Conservation (phyloP, 2,888 invertebrate species). For the Tipula helvola region DNA sequence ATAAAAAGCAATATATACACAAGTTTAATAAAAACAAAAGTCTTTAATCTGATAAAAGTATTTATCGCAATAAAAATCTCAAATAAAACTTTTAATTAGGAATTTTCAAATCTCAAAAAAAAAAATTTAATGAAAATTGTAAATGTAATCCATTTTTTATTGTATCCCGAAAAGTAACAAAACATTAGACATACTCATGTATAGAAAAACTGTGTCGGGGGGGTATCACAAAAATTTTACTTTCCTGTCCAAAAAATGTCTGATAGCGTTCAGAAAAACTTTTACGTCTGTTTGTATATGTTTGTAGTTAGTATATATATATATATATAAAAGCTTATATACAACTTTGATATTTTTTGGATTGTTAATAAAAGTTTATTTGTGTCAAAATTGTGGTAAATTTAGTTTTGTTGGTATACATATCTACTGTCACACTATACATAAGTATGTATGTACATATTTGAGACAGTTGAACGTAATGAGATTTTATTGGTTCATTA, state of each 20-base stretch:
- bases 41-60: neutral
- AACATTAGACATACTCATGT: neutral
- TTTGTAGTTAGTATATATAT: too few relatives aligned
- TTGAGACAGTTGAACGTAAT: neutral
- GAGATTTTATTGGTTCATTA: neutral
- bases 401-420: neutral
- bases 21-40: neutral
- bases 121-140: neutral
- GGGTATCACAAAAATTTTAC: neutral
- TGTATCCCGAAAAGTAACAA: neutral
- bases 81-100: neutral
- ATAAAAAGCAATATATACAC: neutral
- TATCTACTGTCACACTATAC: neutral
- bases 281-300: neutral
- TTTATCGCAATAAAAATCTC: neutral
- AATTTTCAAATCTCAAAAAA: neutral
- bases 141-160: neutral
- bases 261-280: neutral
- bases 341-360: neutral
- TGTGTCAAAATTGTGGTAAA: neutral
- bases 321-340: neutral
- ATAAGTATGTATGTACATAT: neutral
- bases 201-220: neutral
- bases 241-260: neutral
- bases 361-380: neutral